These are phyloP conservation scores for Lepidostoma basale DNA, from an alignment of 1,140 invertebrate species.

Conservation along the genomic window DNA sequence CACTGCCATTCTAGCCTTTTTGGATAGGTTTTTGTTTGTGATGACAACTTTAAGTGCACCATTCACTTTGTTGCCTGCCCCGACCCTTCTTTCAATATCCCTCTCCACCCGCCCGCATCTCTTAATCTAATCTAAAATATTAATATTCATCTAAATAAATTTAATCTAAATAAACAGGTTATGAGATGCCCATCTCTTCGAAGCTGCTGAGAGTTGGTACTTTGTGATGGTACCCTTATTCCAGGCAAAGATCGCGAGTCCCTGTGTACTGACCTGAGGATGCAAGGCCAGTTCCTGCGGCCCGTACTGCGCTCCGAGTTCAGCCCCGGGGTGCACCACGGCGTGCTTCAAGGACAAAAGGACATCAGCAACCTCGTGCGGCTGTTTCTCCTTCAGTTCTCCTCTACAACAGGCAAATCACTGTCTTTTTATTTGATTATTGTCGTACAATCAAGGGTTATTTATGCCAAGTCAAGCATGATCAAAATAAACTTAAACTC, in stretches of 20 bases:
- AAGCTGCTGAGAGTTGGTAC: background rate
- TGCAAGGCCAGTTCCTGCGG: conserved; percentile 39
- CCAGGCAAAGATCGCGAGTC: too few species aligned
- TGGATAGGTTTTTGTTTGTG: too few species aligned
- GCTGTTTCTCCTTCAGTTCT: conserved; percentile 44
- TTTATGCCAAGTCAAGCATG: too few species aligned
- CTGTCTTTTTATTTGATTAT: too few species aligned
- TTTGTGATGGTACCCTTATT: background rate
- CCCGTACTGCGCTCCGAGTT: conserved; percentile 48
- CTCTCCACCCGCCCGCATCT: too few species aligned
- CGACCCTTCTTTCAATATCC: too few species aligned
- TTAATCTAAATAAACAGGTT: background rate
- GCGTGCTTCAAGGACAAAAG: conserved; percentile 85
- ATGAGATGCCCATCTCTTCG: too few species aligned
- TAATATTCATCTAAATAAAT: background rate
- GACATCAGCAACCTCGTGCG: conserved; percentile 76
- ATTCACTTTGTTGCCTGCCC: too few species aligned
- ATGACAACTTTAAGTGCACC: too few species aligned
- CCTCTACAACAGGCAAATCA: conserved; percentile 33
- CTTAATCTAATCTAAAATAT: background rate
- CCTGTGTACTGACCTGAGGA: conserved; percentile 41
- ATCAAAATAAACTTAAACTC: too few species aligned
- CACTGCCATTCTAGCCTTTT: too few species aligned
- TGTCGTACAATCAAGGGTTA: too few species aligned
- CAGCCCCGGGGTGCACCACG: conserved; percentile 77